Percentiles rank a stretch among this genome's conserved stretches.
Conservation (phyloP, 2,888 invertebrate genomes). For the Chrysodeixis includens region DNA sequence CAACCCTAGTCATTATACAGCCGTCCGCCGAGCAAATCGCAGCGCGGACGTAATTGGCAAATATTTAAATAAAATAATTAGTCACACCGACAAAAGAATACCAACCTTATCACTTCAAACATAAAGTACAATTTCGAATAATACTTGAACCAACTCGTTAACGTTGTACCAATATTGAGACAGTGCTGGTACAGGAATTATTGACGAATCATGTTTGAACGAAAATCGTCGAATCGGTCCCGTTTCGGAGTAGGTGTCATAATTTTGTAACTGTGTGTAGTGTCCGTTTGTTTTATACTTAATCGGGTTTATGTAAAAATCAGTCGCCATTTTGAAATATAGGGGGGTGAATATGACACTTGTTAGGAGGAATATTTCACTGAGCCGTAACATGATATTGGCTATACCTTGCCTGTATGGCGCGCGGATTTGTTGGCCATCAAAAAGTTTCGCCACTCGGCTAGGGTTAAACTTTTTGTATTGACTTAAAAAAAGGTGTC, state of each 20-base stretch:
- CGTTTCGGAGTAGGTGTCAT: constrained; percentile 42
- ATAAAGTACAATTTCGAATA: constrained; percentile 47
- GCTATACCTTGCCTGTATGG: not conserved
- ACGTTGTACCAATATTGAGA: constrained; percentile 78
- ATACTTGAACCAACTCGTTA: constrained; percentile 74
- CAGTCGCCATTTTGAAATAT: not conserved
- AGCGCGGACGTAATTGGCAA: constrained; percentile 64
- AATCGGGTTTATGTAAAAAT: constrained; percentile 38
- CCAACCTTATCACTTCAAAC: constrained; percentile 11
- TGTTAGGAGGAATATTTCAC: too few species aligned
- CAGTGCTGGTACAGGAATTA: constrained; percentile 75
- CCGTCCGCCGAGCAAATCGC: constrained; percentile 58
- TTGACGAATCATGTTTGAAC: constrained; percentile 79
- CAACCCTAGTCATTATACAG: constrained; percentile 40
- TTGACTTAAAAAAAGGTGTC: constrained; percentile 3
- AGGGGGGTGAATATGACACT: not conserved
- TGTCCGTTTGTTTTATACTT: constrained; percentile 18
- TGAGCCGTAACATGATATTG: not conserved
- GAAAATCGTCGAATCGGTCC: constrained; percentile 67
- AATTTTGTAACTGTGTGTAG: constrained; percentile 24
- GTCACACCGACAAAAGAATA: constrained; percentile 33
- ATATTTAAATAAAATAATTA: constrained; percentile 71
- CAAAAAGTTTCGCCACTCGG: constrained; percentile 2
- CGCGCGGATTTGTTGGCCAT: not conserved
- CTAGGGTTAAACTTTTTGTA: not conserved